These are phyloP conservation scores for Agrotis segetum DNA, from an alignment of 2,888 invertebrate genomes.

Conservation along the genomic window DNA sequence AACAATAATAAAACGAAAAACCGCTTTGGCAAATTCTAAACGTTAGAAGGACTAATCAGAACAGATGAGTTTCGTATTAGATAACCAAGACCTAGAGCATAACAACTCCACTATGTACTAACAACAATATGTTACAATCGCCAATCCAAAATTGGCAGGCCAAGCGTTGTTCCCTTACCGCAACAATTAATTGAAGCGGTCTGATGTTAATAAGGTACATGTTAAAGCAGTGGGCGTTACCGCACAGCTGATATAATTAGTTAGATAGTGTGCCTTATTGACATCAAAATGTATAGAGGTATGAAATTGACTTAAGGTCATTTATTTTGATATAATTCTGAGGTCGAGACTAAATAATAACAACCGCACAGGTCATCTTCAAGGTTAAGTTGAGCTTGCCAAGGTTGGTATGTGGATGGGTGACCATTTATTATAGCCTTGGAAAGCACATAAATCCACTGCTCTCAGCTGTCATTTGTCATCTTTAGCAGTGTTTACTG, in stretches of 20 bases:
- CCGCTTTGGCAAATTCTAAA: neutral
- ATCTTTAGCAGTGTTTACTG: too few species aligned
- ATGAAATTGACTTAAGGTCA: too few species aligned
- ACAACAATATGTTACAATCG: slow-evolving; percentile 43
- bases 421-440: too few species aligned
- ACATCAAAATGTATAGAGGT: slow-evolving; percentile 6
- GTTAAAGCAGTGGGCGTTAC: slow-evolving; percentile 20
- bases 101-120: slow-evolving; percentile 2
- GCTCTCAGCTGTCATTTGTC: too few species aligned
- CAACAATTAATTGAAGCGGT: slow-evolving; percentile 53
- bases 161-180: slow-evolving; percentile 42
- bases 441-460: too few species aligned
- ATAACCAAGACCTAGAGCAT: neutral
- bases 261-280: slow-evolving; percentile 19
- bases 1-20: neutral
- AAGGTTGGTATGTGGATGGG: too few species aligned
- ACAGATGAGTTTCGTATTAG: neutral
- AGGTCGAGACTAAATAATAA: too few species aligned
- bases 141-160: slow-evolving; percentile 53
- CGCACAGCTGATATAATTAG: slow-evolving; percentile 25
- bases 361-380: too few species aligned
- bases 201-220: slow-evolving; percentile 41
- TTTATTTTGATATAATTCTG: too few species aligned
- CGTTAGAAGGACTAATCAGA: too few species aligned
- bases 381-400: too few species aligned